phyloP scores from a whole-genome alignment of 2,888 invertebrate genomes.

The Actias luna region DNA sequence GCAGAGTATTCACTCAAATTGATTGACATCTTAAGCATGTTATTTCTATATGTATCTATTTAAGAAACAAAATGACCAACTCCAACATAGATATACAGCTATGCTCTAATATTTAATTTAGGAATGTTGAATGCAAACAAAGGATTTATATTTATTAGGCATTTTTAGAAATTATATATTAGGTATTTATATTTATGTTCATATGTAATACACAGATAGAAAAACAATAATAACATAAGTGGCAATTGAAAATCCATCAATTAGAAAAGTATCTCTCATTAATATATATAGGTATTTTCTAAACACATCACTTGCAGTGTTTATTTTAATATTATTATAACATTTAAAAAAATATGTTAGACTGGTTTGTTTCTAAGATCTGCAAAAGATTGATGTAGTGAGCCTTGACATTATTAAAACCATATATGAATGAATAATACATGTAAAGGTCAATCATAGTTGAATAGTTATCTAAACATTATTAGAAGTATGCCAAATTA shows the following conservation, averaged over 20 bases:
- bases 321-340: too few species aligned
- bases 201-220: too few species aligned
- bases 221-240: too few species aligned
- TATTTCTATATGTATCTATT: too few species aligned
- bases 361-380: background rate
- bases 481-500: background rate
- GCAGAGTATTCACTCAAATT: too few species aligned
- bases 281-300: too few species aligned
- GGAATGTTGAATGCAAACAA: background rate
- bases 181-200: too few species aligned
- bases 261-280: too few species aligned
- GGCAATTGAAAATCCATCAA: too few species aligned
- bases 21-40: too few species aligned
- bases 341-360: background rate
- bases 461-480: background rate
- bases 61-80: background rate
- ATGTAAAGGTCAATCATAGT: background rate
- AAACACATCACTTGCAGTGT: too few species aligned
- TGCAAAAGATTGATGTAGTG: constrained; percentile 18
- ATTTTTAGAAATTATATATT: too few species aligned
- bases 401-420: constrained; percentile 59
- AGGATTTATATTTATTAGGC: background rate
- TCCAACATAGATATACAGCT: background rate
- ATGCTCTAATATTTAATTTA: background rate
- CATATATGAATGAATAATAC: constrained; percentile 4